Evolutionary conservation across 2,113 vertebrate species (phyloP).

Genomic region (Mesembrinibis cayennensis): DNA sequence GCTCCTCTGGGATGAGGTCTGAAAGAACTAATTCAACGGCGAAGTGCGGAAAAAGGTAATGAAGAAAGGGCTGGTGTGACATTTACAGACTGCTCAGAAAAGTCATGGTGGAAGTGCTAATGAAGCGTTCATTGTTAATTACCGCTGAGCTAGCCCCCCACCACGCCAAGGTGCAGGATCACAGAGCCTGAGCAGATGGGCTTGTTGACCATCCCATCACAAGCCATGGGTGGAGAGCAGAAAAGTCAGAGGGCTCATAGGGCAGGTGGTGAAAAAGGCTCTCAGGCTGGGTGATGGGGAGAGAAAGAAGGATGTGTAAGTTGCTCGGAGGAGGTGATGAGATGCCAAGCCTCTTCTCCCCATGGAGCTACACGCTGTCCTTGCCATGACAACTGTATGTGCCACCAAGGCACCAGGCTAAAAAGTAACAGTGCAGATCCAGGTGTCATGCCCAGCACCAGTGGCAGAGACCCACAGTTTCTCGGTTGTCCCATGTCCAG

Average conservation of each 20-base stretch:
- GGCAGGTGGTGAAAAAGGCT: background rate
- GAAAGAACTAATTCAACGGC: conserved; percentile 4
- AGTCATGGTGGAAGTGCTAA: background rate
- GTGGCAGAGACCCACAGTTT: background rate
- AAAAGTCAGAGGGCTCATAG: background rate
- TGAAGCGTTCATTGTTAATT: background rate
- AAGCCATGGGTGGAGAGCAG: background rate
- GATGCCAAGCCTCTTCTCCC: background rate
- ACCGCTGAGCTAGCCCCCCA: background rate
- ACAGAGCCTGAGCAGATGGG: background rate
- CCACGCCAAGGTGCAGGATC: background rate
- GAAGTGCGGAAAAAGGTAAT: background rate
- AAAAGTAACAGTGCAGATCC: background rate
- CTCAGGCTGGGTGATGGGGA: background rate
- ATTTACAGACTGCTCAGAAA: background rate
- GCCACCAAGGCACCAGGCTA: background rate
- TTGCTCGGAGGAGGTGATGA: background rate
- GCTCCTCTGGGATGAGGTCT: background rate
- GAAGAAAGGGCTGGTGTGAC: background rate
- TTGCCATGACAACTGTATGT: background rate
- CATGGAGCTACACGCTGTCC: fast-evolving
- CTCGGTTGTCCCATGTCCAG: background rate
- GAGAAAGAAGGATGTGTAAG: background rate
- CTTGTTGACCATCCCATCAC: background rate
- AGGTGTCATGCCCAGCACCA: background rate